These are phyloP conservation scores for Aeoliscus strigatus DNA, from an alignment of 2,797 vertebrate genomes.

Conservation along the genomic window DNA sequence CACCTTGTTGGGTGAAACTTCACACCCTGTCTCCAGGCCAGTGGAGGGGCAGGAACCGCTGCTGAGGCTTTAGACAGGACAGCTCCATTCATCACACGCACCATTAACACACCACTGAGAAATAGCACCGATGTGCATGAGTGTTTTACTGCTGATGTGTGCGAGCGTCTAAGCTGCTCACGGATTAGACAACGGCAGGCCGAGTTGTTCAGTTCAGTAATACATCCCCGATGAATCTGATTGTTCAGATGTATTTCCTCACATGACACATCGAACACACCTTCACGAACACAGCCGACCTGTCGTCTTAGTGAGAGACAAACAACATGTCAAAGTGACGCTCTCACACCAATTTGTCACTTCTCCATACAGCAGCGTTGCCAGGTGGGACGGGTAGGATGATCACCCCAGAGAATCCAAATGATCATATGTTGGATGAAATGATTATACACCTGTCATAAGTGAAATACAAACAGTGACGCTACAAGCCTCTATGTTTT, in stretches of 20 bases:
- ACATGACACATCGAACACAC: too few species aligned
- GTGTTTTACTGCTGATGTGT: constrained; percentile 23
- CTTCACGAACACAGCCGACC: constrained; percentile 4
- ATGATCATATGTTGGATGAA: too few species aligned
- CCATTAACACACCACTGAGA: constrained; percentile 35
- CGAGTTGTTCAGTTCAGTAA: too few species aligned
- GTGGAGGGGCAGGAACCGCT: constrained; percentile 16
- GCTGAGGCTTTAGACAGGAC: constrained; percentile 15
- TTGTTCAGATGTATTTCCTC: too few species aligned
- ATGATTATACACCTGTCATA: too few species aligned
- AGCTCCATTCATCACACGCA: constrained; percentile 45
- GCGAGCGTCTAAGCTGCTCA: neutral
- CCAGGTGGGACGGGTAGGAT: too few species aligned
- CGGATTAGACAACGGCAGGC: too few species aligned
- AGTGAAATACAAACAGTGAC: too few species aligned
- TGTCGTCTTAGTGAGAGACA: constrained; percentile 46
- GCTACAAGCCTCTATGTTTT: too few species aligned
- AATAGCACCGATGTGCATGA: constrained; percentile 30
- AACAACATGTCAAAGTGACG: constrained; percentile 50
- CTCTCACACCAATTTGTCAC: constrained; percentile 39
- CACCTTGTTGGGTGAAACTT: constrained; percentile 57
- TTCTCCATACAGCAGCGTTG: constrained; percentile 12
- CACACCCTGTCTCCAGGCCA: constrained; percentile 50
- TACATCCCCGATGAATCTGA: too few species aligned
- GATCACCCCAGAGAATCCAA: too few species aligned